phyloP scores from a whole-genome alignment of 2,797 vertebrate genomes.

The Pseudopleuronectes americanus region DNA sequence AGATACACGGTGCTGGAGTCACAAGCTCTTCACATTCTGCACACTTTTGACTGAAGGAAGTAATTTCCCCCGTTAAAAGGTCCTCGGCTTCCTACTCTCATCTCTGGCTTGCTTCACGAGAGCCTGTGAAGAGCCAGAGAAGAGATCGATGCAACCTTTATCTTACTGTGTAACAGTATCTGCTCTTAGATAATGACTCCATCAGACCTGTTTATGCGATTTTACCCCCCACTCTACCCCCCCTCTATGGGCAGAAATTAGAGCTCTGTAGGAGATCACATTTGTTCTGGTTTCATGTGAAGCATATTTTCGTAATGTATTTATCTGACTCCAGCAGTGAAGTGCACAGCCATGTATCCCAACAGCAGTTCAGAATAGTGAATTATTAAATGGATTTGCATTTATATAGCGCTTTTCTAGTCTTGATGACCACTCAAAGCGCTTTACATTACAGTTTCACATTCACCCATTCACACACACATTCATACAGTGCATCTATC shows the following conservation, averaged over 20 bases:
- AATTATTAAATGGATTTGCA: no score
- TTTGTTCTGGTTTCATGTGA: slow-evolving; percentile 19
- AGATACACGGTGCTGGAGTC: neutral
- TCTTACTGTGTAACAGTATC: slow-evolving; percentile 79
- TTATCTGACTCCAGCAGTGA: slow-evolving; percentile 32
- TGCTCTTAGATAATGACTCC: slow-evolving; percentile 79
- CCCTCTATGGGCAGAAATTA: slow-evolving; percentile 26
- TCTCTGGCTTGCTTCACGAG: slow-evolving; percentile 45
- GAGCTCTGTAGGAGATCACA: slow-evolving; percentile 32
- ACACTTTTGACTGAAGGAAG: slow-evolving; percentile 25
- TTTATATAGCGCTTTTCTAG: no score
- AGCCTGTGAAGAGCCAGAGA: slow-evolving; percentile 63
- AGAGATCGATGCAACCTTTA: slow-evolving; percentile 78
- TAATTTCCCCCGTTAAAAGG: slow-evolving; percentile 27
- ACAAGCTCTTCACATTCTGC: neutral
- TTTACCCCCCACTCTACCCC: slow-evolving; percentile 53
- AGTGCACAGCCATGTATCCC: slow-evolving; percentile 9
- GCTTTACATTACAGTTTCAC: no score
- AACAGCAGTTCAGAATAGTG: slow-evolving; percentile 31
- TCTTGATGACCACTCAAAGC: no score
- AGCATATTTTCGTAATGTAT: slow-evolving; percentile 26
- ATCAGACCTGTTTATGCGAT: slow-evolving; percentile 80
- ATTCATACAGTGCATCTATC: no score
- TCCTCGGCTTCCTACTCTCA: slow-evolving; percentile 22
- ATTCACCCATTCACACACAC: no score